Evolutionary conservation across 2,797 vertebrate genomes (phyloP).

Genomic region (Hoplostethus mediterraneus): DNA sequence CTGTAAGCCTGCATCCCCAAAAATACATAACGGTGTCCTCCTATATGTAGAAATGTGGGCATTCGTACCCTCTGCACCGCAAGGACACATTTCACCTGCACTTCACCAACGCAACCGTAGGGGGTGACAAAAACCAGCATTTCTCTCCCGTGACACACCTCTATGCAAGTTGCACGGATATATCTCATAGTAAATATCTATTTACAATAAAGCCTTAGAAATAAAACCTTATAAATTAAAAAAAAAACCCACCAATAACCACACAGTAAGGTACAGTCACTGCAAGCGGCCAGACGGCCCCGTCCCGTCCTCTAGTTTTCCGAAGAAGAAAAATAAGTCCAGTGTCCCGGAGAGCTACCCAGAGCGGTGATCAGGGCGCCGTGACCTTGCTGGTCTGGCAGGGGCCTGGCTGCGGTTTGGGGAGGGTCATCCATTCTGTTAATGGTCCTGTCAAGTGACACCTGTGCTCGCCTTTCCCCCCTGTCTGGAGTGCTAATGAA

Average conservation of each 20-base stretch:
- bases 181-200: slow-evolving; percentile 25
- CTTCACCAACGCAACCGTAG: slow-evolving; percentile 73
- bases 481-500: slow-evolving; percentile 88
- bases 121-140: slow-evolving; percentile 77
- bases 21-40: not conserved
- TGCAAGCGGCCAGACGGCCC: slow-evolving; percentile 8
- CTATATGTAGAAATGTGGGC: not conserved
- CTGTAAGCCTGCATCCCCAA: slow-evolving; percentile 38
- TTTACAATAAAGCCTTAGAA: slow-evolving; percentile 24
- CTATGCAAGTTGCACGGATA: slow-evolving; percentile 35
- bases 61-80: not conserved
- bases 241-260: slow-evolving; percentile 9
- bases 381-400: slow-evolving; percentile 83
- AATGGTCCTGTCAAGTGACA: slow-evolving; percentile 90
- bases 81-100: slow-evolving; percentile 51
- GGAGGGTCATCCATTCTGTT: slow-evolving; percentile 87
- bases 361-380: slow-evolving; percentile 68
- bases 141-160: slow-evolving; percentile 30
- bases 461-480: slow-evolving; percentile 84
- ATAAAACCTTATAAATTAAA: slow-evolving; percentile 37
- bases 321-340: slow-evolving; percentile 68
- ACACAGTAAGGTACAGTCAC: not conserved
- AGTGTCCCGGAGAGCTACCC: slow-evolving; percentile 57
- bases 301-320: slow-evolving; percentile 36
- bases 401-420: slow-evolving; percentile 73